Base-by-base conservation (phyloP, 2,888 invertebrate genomes). In the Didymodactylos carnosus region DNA sequence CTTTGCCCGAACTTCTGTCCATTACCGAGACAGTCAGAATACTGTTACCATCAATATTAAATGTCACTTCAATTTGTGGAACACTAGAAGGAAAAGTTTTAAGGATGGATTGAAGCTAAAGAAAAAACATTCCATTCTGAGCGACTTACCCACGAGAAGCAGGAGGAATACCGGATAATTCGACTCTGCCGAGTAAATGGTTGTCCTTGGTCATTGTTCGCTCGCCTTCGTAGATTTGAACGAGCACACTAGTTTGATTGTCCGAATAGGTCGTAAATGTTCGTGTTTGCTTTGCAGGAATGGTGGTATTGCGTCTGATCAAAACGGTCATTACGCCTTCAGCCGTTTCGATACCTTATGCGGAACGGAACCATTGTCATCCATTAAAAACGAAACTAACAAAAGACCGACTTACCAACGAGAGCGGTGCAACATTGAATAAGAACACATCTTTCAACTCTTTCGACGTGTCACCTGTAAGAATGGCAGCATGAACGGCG, bases 221-320 rank as follows among this genome's bases (percentile, higher is more conserved):
- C 76, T 83, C 83, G 62, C 83, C 83, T 75, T 83, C 83, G 75
- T 78, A 83, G 7, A 83, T 82, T 79, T 79, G 86, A 77, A 94
- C 92, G 79, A 91, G 86, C 76, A 94, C 94, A 80, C 92, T 94
- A 51, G 94, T 94, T 83, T 97, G 95, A 85, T 97, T 97, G 85
- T 97, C 95, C 0, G 93, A 91, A 84, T 94, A 94, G 6, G 95
- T 95, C 78, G 94, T 94, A 86, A 94, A 94, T 41, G 91, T 92
- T 83, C 94, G 93, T 0, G 92, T 92, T 84, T 94, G 92, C 85
- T 94, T 94, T 76, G 93, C 93, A 75, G 94, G 94, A 83, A 95
- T 94, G 82, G 92, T 92, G 35, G 94, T 92, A 87, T 95, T 97
- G 76, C 95, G 88, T 86, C 94, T 93, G 85, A 98, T 95, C 75